Conservation (phyloP, 2,113 vertebrate species). For the Amblyopsis rosae region DNA sequence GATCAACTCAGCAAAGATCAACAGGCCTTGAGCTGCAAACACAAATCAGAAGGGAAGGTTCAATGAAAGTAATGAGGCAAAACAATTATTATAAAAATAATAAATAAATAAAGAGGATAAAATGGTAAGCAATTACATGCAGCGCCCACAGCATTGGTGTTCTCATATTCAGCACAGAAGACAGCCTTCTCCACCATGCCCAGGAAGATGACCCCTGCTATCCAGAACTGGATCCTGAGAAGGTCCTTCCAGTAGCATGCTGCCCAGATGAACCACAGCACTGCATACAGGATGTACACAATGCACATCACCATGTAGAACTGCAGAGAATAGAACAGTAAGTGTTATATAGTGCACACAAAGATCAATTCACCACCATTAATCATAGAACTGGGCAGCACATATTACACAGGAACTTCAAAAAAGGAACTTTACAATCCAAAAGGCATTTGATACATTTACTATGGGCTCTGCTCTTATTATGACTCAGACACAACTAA, state of each 20-base stretch:
- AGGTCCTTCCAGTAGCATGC: slow-evolving; percentile 91
- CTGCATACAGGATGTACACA: slow-evolving; percentile 83
- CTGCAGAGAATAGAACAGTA: slow-evolving; percentile 49
- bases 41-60: not conserved
- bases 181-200: slow-evolving; percentile 91
- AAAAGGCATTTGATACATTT: too few relatives aligned
- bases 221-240: slow-evolving; percentile 90
- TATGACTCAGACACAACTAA: too few relatives aligned
- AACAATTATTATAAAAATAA: not conserved
- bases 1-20: slow-evolving; percentile 85
- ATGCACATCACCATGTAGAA: slow-evolving; percentile 91
- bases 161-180: slow-evolving; percentile 88
- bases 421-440: too few relatives aligned
- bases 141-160: slow-evolving; percentile 81
- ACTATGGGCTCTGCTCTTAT: too few relatives aligned
- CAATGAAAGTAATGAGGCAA: not conserved
- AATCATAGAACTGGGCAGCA: not conserved
- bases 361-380: slow-evolving; percentile 20
- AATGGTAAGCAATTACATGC: slow-evolving; percentile 67
- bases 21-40: slow-evolving; percentile 75
- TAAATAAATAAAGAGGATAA: not conserved
- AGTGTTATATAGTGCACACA: slow-evolving; percentile 16
- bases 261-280: slow-evolving; percentile 87
- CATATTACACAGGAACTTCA: not conserved
- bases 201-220: slow-evolving; percentile 87